phyloP scores from a whole-genome alignment of 2,888 invertebrate genomes.

The Cremastobaeus sp. region DNA sequence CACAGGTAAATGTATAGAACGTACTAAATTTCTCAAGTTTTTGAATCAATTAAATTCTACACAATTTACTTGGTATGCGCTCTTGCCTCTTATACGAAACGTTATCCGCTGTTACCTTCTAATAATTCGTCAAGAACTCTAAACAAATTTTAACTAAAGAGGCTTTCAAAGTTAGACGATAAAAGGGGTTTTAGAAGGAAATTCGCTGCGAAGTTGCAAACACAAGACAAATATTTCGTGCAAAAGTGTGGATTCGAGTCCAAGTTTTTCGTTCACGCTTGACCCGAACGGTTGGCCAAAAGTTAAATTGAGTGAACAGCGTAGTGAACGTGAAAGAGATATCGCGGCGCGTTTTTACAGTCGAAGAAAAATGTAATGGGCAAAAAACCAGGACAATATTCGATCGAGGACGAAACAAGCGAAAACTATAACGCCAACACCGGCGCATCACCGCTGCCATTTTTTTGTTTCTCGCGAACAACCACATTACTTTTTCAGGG shows the following conservation, averaged over 20 bases:
- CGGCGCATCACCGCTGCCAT: conserved; percentile 17
- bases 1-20: no score
- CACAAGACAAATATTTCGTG: conserved; percentile 55
- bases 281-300: conserved; percentile 55
- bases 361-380: conserved; percentile 59
- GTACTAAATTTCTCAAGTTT: no score
- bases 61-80: no score
- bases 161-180: conserved; percentile 39
- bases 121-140: conserved; percentile 1
- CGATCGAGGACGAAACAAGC: conserved; percentile 58
- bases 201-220: conserved; percentile 43
- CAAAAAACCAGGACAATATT: conserved; percentile 58
- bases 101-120: no score
- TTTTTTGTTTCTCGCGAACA: conserved; percentile 53
- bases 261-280: conserved; percentile 60
- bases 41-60: no score
- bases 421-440: conserved; percentile 44
- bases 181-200: conserved; percentile 35
- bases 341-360: conserved; percentile 50
- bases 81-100: no score
- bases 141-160: conserved; percentile 42
- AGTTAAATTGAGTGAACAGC: conserved; percentile 59
- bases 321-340: conserved; percentile 51
- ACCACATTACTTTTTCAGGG: conserved; percentile 30
- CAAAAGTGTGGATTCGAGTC: conserved; percentile 41